A percentile compares a stretch with the other conserved stretches of the same genome.
These are phyloP conservation scores for Macrotus californicus DNA, from an alignment of 2,113 vertebrate genomes.

Conservation along the genomic window DNA sequence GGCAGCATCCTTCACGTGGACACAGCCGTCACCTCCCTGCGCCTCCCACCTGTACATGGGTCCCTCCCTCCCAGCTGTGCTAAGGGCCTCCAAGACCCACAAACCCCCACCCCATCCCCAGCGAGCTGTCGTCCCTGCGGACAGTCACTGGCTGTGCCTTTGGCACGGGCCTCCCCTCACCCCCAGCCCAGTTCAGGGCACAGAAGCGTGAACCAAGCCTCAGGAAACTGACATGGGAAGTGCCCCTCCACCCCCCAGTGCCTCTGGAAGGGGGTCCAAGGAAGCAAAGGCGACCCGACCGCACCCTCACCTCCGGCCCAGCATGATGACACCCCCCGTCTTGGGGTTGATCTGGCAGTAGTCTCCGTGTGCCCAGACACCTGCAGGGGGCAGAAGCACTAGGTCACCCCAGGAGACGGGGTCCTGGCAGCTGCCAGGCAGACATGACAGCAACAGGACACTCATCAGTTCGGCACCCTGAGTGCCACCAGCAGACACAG, in stretches of 20 bases:
- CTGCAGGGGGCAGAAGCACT: constrained; percentile 68
- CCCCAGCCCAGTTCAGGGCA: fast-evolving
- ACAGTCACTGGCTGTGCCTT: fast-evolving
- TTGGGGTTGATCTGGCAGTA: constrained; percentile 97
- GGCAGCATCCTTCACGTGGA: neutral
- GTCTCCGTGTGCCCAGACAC: constrained; percentile 95
- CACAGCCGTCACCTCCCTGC: neutral
- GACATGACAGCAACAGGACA: fast-evolving
- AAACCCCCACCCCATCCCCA: fast-evolving
- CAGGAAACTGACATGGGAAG: neutral
- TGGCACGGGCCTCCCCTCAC: neutral
- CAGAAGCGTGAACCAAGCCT: neutral
- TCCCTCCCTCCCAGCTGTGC: neutral
- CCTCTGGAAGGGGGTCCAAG: neutral
- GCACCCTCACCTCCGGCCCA: constrained; percentile 89
- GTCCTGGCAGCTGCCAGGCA: fast-evolving
- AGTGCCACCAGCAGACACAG: fast-evolving
- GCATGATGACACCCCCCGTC: constrained; percentile 93
- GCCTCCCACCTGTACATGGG: neutral
- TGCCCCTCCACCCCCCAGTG: fast-evolving
- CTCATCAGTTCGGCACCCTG: fast-evolving
- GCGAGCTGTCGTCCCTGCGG: fast-evolving
- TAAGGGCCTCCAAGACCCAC: neutral
- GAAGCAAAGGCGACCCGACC: neutral
- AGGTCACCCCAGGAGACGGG: neutral